Evolutionary conservation across 2,888 invertebrate genomes (phyloP), one percentile per base, ranked within the genome.

Genomic region (Mimas tiliae): DNA sequence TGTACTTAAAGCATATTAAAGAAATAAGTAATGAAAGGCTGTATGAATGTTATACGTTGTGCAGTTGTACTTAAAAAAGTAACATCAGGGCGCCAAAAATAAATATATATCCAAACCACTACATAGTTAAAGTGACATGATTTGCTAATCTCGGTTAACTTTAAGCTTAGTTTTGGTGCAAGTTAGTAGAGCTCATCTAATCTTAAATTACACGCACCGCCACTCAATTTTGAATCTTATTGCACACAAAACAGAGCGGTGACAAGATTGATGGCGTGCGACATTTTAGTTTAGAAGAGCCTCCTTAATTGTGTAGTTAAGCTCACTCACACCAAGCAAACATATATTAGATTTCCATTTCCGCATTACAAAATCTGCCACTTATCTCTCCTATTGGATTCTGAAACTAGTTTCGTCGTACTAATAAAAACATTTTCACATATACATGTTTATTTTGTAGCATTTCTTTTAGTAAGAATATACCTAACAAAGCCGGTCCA

Each of bases 301-400:
- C 38, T 38, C 9, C 38, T 9, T 38, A 38, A 9, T 12, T 38
- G 19, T 38, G 58, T 58, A 58, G 58, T 58, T 42, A 11, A 52
- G 58, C 58, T 42, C 38, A 58, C 58, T 58, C 42, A 58, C 58
- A 58, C 58, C 19, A 58, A 19, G 58, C 58, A 19, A 58, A 19
- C 4, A 33, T 52, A 27, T 11, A 9, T 38, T 42, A 55, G 38
- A 16, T 16, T 55, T n/a, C 34, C 58, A 58, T 19, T 19, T 42
- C 58, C 12, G 42, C 12, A 19, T 16, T 55, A 34, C n/a, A n/a
- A 42, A n/a, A 1, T 4, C 19, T 42, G 11, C 0, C 0, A 19
- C 11, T 19, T 50, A 8, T 50, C 8, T 50, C n/a, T 11, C 19
- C 16, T 38, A 45, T 45, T 45, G 1, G 12, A 19, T 7, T 16